Conservation (phyloP, 2,888 invertebrate genomes). For the Fragum whitleyi region DNA sequence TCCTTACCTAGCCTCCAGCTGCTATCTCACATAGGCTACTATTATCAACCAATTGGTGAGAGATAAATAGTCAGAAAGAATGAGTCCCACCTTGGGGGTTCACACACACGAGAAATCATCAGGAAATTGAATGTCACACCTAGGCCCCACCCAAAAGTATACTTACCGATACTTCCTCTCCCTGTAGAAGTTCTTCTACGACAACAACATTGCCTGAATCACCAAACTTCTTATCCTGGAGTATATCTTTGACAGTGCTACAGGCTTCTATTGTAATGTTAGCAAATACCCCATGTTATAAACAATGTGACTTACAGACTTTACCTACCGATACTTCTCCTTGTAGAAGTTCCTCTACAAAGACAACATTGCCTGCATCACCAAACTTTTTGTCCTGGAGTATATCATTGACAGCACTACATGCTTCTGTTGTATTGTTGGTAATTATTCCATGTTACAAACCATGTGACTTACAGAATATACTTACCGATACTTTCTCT, state of each 20-base stretch:
- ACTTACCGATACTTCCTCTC: constrained; percentile 96
- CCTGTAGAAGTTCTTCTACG: constrained; percentile 95
- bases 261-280: constrained; percentile 92
- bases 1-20: no score
- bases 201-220: constrained; percentile 93
- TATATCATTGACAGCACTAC: constrained; percentile 93
- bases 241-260: constrained; percentile 92
- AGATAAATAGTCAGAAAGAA: no score
- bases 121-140: constrained; percentile 96
- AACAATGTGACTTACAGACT: no score
- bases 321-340: constrained; percentile 95
- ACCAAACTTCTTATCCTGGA: constrained; percentile 91
- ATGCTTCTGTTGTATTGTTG: constrained; percentile 91
- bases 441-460: no score
- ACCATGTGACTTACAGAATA: no score
- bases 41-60: no score
- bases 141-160: constrained; percentile 91
- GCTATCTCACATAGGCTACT: no score
- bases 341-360: constrained; percentile 95
- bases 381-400: constrained; percentile 92
- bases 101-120: no score
- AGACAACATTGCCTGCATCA: constrained; percentile 92
- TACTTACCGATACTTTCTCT: constrained; percentile 95
- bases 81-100: no score
- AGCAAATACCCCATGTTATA: no score